Percentiles rank a stretch among this genome's conserved stretches.
Evolutionary conservation across 2,113 vertebrate genomes (phyloP).

Genomic region (Caretta caretta): DNA sequence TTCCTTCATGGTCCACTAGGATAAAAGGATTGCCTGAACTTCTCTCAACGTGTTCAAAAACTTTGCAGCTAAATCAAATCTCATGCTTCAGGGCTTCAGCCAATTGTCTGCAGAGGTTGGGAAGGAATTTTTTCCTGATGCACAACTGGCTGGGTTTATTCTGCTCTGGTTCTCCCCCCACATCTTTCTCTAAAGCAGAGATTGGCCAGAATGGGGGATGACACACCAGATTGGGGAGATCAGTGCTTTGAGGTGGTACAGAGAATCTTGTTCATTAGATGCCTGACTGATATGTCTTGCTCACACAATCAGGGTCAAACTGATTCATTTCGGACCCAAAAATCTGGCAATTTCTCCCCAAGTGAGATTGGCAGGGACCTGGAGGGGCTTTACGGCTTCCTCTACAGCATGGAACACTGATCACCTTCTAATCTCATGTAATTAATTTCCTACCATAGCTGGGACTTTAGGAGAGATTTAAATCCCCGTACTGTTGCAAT

Average conservation of each 20-base stretch:
- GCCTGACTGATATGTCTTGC: not conserved
- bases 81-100: not conserved
- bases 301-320: not conserved
- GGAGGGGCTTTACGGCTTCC: not conserved
- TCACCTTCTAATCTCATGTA: not conserved
- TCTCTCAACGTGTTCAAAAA: not conserved
- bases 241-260: not conserved
- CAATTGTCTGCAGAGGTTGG: not conserved
- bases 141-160: not conserved
- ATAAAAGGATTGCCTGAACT: not conserved
- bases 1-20: not conserved
- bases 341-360: not conserved
- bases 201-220: not conserved
- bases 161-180: not conserved
- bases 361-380: not conserved
- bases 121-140: not conserved
- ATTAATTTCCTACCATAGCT: not conserved
- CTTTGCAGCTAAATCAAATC: not conserved
- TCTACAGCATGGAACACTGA: not conserved
- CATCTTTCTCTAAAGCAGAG: not conserved
- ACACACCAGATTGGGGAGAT: not conserved
- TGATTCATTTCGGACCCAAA: not conserved
- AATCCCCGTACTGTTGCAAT: too few species aligned
- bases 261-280: not conserved
- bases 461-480: not conserved